Evolutionary conservation across 64 coral and sea anemone genomes (phyloP).

Genomic region (Orbicella faveolata): DNA sequence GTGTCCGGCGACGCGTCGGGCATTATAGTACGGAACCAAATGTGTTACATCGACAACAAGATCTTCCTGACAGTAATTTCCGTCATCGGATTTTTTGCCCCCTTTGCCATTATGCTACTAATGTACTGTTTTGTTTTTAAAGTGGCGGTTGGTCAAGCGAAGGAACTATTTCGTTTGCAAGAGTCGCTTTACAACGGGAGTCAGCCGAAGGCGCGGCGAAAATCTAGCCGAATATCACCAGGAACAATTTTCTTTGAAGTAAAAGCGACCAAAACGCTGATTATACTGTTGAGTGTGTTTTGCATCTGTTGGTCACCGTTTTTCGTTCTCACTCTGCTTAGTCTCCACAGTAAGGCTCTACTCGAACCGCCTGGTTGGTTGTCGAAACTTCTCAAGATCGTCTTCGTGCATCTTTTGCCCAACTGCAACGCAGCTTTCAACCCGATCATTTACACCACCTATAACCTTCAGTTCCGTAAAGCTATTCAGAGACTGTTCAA

Average conservation of each 20-base stretch:
- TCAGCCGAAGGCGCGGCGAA: constrained; percentile 5
- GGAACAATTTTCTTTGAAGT: constrained; percentile 80
- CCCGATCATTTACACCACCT: constrained; percentile 84
- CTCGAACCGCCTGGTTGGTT: constrained; percentile 30
- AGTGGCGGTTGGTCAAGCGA: constrained; percentile 77
- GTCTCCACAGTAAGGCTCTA: constrained; percentile 62
- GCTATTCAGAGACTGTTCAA: constrained; percentile 53
- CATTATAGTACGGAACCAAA: constrained; percentile 60
- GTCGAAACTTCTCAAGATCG: constrained; percentile 27
- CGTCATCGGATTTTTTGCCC: constrained; percentile 74
- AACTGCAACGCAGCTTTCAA: constrained; percentile 83
- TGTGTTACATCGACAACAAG: constrained; percentile 63
- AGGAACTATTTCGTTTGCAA: constrained; percentile 58
- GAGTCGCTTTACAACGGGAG: constrained; percentile 33
- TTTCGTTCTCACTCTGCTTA: constrained; percentile 70
- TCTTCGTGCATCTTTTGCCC: constrained; percentile 81
- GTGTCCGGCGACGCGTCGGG: constrained; percentile 56
- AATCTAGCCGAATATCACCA: constrained; percentile 17
- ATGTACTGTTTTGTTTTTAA: constrained; percentile 97
- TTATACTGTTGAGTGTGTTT: constrained; percentile 83
- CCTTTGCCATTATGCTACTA: constrained; percentile 71
- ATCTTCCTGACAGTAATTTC: constrained; percentile 85
- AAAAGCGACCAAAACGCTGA: constrained; percentile 92
- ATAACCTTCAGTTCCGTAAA: constrained; percentile 81
- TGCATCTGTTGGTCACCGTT: constrained; percentile 91